Percentiles rank a stretch among this genome's conserved stretches.
Conservation (phyloP, 2,113 vertebrate genomes). For the Rhineura floridana region DNA sequence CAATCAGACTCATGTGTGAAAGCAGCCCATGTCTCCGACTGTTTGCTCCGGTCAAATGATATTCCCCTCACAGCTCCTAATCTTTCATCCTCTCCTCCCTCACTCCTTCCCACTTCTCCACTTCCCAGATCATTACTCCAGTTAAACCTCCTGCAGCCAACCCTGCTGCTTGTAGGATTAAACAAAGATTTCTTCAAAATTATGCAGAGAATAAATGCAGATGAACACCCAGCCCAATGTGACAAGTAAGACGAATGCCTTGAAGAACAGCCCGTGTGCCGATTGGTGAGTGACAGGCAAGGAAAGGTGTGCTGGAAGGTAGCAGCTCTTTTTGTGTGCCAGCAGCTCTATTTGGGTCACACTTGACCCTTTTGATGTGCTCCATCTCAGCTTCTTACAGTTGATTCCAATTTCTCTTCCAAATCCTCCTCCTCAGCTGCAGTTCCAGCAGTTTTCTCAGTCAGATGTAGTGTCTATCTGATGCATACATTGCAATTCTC, state of each 20-base stretch:
- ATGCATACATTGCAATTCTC: neutral
- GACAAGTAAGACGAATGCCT: conserved; percentile 63
- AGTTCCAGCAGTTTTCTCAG: conserved; percentile 35
- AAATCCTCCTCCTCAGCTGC: conserved; percentile 2
- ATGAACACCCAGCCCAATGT: conserved; percentile 70
- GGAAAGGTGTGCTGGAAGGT: conserved; percentile 67
- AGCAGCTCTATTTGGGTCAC: conserved; percentile 52
- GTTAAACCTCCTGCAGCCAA: conserved; percentile 52
- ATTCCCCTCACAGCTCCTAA: conserved; percentile 61
- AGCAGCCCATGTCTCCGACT: conserved; percentile 50
- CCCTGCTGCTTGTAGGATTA: conserved; percentile 56
- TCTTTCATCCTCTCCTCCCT: conserved; percentile 38
- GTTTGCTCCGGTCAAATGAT: conserved; percentile 52
- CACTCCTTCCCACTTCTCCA: conserved; percentile 40
- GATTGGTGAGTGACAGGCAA: conserved; percentile 68
- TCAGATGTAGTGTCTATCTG: conserved; percentile 14
- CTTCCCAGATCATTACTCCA: conserved; percentile 59
- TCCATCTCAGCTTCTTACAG: conserved; percentile 46
- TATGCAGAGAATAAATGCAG: conserved; percentile 67
- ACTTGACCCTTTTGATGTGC: conserved; percentile 69
- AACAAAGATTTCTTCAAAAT: conserved; percentile 56
- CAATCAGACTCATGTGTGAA: no score
- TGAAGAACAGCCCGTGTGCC: conserved; percentile 59
- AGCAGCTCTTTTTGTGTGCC: conserved; percentile 62
- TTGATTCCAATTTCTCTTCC: conserved; percentile 48